Base-by-base conservation (phyloP, 37 sponge, comb jelly and placozoan genomes). In the Ephydatia muelleri region DNA sequence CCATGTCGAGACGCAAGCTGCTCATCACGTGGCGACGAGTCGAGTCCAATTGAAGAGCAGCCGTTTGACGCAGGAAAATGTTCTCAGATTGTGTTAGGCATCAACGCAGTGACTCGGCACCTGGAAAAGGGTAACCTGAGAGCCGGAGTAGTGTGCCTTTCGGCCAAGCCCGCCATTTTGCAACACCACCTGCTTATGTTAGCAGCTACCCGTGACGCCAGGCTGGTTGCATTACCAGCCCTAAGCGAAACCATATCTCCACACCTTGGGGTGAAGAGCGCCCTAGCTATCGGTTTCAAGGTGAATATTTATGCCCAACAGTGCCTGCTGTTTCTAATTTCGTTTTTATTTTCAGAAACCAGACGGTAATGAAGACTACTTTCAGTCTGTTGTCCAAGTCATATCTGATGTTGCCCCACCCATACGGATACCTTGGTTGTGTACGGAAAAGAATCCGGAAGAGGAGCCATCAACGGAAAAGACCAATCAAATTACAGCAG, bases 221-320 rank as follows among this genome's bases (percentile, higher is more conserved):
- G 91, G 34, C 79, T 87, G 65, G 68, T 82, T 78, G 91, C 76
- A 73, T 25, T 90, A 26, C 79, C 79, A 23, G 66, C 84, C 37
- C 34, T 88, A 37, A 90, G 91, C 32, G 28, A 57, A 48, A 57
- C 69, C 19, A 47, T 88, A 14, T 72, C 79, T 32, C 84, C 70
- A 4, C 37, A 78, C 32, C 68, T 94, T 36, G 90, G 91, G 1
- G 64, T 94, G 31, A 88, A 84, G 38, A 85, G 80, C n/a, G 88
- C 84, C 13, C 70, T 82, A 32, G 88, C 91, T 28, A 71, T 94
- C 14, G 94, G 94, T 26, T 77, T 94, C 57, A 90, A 87, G 75
- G 88, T 85, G 37, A 79, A 34, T 39, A 14, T 21, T 19, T 14
- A n/a, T n/a, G n/a, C 57, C 19, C 16, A 57, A 13, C 47, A 8